These are phyloP conservation scores for Leuciscus waleckii DNA, from an alignment of 2,797 vertebrate genomes.

Conservation along the genomic window DNA sequence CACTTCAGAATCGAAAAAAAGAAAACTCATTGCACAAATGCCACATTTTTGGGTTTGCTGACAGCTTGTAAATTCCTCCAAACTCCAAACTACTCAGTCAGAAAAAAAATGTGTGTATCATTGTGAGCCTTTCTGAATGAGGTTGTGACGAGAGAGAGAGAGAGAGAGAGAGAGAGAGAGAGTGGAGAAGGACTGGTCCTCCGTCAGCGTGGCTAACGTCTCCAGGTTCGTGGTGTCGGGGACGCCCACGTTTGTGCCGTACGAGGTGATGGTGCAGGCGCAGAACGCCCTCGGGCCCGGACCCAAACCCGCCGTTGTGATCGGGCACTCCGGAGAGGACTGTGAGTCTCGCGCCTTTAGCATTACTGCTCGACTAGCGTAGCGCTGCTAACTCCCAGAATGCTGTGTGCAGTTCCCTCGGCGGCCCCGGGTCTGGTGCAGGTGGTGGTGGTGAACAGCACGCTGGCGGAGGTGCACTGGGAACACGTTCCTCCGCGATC, in stretches of 20 bases:
- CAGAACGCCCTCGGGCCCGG: slow-evolving; percentile 87
- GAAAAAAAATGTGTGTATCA: slow-evolving; percentile 21
- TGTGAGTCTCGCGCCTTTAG: slow-evolving; percentile 83
- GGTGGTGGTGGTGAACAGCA: slow-evolving; percentile 85
- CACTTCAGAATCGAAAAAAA: slow-evolving; percentile 44
- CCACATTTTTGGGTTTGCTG: slow-evolving; percentile 12
- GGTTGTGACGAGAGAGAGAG: slow-evolving; percentile 16
- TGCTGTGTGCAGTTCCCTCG: slow-evolving; percentile 83
- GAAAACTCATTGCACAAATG: slow-evolving; percentile 21
- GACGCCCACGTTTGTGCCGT: slow-evolving; percentile 91
- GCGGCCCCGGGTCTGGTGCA: slow-evolving; percentile 86
- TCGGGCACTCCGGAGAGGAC: slow-evolving; percentile 94
- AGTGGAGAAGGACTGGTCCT: slow-evolving; percentile 86
- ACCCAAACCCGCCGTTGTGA: slow-evolving; percentile 82
- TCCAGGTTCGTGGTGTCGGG: slow-evolving; percentile 92
- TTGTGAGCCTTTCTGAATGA: slow-evolving; percentile 22
- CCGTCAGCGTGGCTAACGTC: slow-evolving; percentile 87
- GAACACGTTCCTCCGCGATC: slow-evolving; percentile 82
- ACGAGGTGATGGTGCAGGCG: slow-evolving; percentile 94
- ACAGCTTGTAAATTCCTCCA: slow-evolving; percentile 29
- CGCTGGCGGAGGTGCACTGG: slow-evolving; percentile 90
- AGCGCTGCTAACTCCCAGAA: background rate
- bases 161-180: slow-evolving; percentile 28
- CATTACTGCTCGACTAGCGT: background rate
- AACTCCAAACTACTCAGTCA: slow-evolving; percentile 8